These are phyloP conservation scores for Oncorhynchus masou DNA, from an alignment of 2,113 vertebrate species.

Conservation along the genomic window DNA sequence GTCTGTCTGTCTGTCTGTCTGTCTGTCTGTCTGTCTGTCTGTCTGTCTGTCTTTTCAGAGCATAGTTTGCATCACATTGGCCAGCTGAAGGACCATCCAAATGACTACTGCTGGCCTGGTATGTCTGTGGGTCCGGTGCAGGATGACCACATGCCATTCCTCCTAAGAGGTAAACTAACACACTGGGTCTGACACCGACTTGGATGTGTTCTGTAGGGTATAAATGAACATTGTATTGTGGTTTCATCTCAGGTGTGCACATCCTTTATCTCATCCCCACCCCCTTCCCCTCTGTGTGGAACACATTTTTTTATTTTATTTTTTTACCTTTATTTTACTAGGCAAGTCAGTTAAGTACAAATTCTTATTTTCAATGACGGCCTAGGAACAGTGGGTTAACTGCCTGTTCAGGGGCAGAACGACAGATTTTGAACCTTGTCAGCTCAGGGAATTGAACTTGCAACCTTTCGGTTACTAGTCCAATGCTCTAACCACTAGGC, in stretches of 20 bases:
- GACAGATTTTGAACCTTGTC: too few relatives aligned
- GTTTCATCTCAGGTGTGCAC: constrained; percentile 77
- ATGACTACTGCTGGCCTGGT: constrained; percentile 81
- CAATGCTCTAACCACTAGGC: too few relatives aligned
- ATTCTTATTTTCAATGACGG: too few relatives aligned
- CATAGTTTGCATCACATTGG: constrained; percentile 22
- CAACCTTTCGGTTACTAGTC: too few relatives aligned
- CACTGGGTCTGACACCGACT: neutral
- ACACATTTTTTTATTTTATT: too few relatives aligned
- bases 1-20: neutral
- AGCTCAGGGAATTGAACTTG: too few relatives aligned
- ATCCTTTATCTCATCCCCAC: constrained; percentile 89
- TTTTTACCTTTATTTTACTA: too few relatives aligned
- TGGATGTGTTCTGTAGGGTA: neutral
- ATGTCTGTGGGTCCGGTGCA: constrained; percentile 71
- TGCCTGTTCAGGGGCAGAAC: too few relatives aligned
- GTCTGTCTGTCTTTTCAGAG: neutral
- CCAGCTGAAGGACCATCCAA: constrained; percentile 79
- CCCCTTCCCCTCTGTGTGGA: constrained; percentile 95
- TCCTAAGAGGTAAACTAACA: constrained; percentile 63
- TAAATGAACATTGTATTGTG: neutral
- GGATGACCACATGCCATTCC: constrained; percentile 92
- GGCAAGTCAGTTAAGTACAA: too few relatives aligned
- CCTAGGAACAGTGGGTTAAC: too few relatives aligned
- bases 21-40: neutral